Conservation (phyloP, 2,797 vertebrate species). For the Monodelphis domestica region DNA sequence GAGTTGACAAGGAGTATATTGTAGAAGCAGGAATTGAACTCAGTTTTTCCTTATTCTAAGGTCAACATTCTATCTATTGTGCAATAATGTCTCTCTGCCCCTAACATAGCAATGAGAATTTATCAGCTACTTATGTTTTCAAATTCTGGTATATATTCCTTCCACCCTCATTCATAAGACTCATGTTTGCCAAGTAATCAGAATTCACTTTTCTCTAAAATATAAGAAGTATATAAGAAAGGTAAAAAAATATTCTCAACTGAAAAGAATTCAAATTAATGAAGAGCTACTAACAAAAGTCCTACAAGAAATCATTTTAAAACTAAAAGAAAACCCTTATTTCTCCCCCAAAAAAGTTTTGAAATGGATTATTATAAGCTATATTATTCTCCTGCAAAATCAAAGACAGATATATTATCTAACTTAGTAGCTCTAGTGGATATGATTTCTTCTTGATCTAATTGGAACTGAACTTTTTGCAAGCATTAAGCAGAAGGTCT, state of each 20-base stretch:
- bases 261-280: not conserved
- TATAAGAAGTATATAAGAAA: not conserved
- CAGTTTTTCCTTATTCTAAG: not conserved
- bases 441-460: not conserved
- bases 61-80: not conserved
- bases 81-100: not conserved
- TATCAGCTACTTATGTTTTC: not conserved
- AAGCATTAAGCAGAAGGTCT: not conserved
- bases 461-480: not conserved
- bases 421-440: not conserved
- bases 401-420: not conserved
- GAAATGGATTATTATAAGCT: not conserved
- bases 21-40: not conserved
- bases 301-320: not conserved
- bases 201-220: not conserved
- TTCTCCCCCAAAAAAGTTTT: not conserved
- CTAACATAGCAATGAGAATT: not conserved
- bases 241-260: too few relatives aligned
- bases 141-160: not conserved
- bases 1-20: not conserved
- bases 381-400: not conserved
- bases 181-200: constrained; percentile 20
- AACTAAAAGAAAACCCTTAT: not conserved
- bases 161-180: not conserved
- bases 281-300: not conserved